phyloP scores from a whole-genome alignment of 2,888 invertebrate genomes.

The Drosophila melanosoma region DNA sequence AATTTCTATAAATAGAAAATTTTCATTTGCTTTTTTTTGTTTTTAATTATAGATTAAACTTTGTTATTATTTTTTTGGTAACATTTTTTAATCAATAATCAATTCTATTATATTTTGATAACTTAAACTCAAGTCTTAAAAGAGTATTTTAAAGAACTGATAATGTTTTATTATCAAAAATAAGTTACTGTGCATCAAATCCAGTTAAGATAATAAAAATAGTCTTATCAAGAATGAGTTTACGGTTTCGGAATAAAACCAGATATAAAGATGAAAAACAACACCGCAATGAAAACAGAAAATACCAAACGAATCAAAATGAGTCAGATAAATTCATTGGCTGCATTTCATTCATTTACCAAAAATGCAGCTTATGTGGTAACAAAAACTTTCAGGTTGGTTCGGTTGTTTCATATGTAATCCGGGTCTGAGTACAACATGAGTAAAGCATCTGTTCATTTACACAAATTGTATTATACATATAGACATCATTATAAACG shows the following conservation, averaged over 20 bases:
- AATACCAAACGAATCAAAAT: constrained; percentile 7
- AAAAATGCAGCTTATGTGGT: constrained; percentile 27
- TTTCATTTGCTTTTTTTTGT: no score
- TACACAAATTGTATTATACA: background rate
- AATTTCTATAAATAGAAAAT: background rate
- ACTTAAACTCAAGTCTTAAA: background rate
- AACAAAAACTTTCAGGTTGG: constrained; percentile 17
- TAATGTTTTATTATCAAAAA: constrained; percentile 9
- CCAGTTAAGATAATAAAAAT: constrained; percentile 1
- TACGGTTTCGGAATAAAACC: background rate
- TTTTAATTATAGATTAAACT: no score
- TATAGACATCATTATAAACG: constrained; percentile 19
- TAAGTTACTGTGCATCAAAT: constrained; percentile 7
- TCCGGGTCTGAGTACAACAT: constrained; percentile 27
- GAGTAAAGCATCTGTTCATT: background rate
- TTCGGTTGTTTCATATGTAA: constrained; percentile 2
- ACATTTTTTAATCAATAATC: no score
- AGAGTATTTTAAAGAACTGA: background rate
- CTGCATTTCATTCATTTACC: constrained; percentile 22
- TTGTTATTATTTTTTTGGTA: no score
- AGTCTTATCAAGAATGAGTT: constrained; percentile 9
- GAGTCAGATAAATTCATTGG: constrained; percentile 20
- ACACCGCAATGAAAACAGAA: background rate
- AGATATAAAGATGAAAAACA: constrained; percentile 3
- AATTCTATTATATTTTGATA: no score